phyloP scores from a whole-genome alignment of 2,888 invertebrate species.

The Drosophila pseudotalamancana region DNA sequence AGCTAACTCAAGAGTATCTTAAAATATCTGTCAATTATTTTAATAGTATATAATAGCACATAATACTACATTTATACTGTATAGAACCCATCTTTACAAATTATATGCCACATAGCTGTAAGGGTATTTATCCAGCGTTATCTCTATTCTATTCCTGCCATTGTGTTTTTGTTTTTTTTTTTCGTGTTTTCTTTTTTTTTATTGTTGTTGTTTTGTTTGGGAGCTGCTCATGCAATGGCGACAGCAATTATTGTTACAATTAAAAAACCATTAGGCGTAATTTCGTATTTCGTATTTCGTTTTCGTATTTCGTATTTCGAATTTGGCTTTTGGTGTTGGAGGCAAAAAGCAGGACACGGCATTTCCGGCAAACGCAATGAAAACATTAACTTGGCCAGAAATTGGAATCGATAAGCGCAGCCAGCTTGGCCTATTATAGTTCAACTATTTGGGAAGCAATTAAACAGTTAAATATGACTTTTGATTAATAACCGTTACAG shows the following conservation, averaged over 20 bases:
- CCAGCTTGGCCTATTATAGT: conserved; percentile 5
- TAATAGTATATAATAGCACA: too few species aligned
- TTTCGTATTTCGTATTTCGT: conserved; percentile 55
- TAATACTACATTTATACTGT: too few species aligned
- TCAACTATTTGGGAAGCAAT: conserved; percentile 18
- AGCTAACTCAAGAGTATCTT: too few species aligned
- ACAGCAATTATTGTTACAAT: conserved; percentile 82
- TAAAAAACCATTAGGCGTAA: conserved; percentile 83
- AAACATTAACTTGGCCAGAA: conserved; percentile 54
- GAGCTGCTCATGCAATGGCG: conserved; percentile 59
- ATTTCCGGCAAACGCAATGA: conserved; percentile 72
- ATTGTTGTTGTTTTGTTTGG: conserved; percentile 8
- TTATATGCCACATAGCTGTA: too few species aligned
- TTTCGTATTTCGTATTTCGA: conserved; percentile 65
- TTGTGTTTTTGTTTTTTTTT: conserved; percentile 1
- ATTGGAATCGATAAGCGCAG: conserved; percentile 47
- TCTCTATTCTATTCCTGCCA: too few species aligned
- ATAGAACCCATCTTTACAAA: too few species aligned
- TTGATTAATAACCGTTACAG: conserved; percentile 20
- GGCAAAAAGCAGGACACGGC: conserved; percentile 35
- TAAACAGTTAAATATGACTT: conserved; percentile 7
- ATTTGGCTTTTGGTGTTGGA: conserved; percentile 23
- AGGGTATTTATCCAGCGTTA: not conserved
- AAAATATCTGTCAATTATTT: too few species aligned
- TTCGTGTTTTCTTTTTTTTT: conserved; percentile 1